These are phyloP conservation scores for Oreocharis arfaki DNA, from an alignment of 2,113 vertebrate genomes.

Conservation along the genomic window DNA sequence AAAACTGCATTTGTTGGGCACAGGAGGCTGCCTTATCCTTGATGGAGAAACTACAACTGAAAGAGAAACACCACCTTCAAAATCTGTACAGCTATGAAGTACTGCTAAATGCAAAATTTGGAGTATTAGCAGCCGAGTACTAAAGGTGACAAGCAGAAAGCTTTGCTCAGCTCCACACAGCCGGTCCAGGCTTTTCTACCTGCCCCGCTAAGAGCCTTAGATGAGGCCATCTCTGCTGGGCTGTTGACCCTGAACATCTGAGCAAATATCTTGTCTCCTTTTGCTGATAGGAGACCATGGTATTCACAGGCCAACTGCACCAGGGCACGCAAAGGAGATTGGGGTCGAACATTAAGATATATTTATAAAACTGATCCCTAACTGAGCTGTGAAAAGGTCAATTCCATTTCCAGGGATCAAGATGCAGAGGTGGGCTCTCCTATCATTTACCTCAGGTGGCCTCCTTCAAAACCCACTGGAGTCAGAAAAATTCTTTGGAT, in stretches of 20 bases:
- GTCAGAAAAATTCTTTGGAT: not conserved
- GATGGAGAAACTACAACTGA: not conserved
- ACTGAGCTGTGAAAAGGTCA: not conserved
- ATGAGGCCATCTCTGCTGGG: not conserved
- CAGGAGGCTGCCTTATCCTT: not conserved
- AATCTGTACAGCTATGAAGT: not conserved
- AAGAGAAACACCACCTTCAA: not conserved
- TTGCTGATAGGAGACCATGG: not conserved
- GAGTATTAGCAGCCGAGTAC: not conserved
- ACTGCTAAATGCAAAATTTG: not conserved
- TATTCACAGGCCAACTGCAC: not conserved
- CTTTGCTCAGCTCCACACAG: not conserved
- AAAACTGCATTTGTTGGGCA: not conserved
- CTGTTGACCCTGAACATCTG: not conserved
- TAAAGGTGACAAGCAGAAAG: not conserved
- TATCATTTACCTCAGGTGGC: not conserved
- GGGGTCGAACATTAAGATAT: not conserved
- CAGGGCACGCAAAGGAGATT: not conserved
- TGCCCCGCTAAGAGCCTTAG: not conserved
- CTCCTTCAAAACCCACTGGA: not conserved
- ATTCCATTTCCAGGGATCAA: slow-evolving; percentile 33
- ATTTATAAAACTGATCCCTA: slow-evolving; percentile 12
- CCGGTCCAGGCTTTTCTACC: not conserved
- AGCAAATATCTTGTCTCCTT: not conserved
- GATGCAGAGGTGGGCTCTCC: not conserved